These are phyloP conservation scores for Andricus quercusramuli DNA, from an alignment of 2,888 invertebrate species.

Conservation along the genomic window DNA sequence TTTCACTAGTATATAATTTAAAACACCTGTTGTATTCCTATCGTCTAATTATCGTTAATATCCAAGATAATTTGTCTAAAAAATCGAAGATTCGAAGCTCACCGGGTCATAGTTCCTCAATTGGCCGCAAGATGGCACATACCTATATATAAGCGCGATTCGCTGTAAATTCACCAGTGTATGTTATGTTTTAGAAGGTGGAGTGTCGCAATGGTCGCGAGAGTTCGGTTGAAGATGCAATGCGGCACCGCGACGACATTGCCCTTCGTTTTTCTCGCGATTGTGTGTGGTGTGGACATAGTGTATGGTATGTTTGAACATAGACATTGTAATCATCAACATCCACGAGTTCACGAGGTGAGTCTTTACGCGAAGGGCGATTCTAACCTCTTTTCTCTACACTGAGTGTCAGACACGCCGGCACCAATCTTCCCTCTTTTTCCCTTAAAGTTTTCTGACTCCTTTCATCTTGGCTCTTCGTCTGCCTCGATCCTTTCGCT, in stretches of 20 bases:
- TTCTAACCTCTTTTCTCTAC: constrained; percentile 47
- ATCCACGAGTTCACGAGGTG: constrained; percentile 86
- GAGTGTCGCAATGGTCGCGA: constrained; percentile 73
- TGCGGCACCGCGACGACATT: constrained; percentile 67
- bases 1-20: not conserved
- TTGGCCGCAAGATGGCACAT: constrained; percentile 57
- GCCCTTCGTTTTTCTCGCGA: constrained; percentile 67
- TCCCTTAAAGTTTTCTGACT: constrained; percentile 38
- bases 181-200: constrained; percentile 73
- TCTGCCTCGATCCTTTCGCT: constrained; percentile 11
- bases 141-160: constrained; percentile 69
- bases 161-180: constrained; percentile 69
- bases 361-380: constrained; percentile 66
- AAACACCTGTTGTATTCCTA: not conserved
- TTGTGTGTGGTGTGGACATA: constrained; percentile 67
- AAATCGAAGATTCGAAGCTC: constrained; percentile 7
- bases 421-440: constrained; percentile 40
- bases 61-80: not conserved
- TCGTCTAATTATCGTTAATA: not conserved
- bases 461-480: constrained; percentile 49
- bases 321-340: constrained; percentile 82
- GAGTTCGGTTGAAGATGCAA: constrained; percentile 76
- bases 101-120: constrained; percentile 44
- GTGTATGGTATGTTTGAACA: constrained; percentile 74
- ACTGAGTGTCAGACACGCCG: constrained; percentile 42